These are phyloP conservation scores for Anarhynchus alexandrinus DNA, from an alignment of 2,113 vertebrate species.

Conservation along the genomic window DNA sequence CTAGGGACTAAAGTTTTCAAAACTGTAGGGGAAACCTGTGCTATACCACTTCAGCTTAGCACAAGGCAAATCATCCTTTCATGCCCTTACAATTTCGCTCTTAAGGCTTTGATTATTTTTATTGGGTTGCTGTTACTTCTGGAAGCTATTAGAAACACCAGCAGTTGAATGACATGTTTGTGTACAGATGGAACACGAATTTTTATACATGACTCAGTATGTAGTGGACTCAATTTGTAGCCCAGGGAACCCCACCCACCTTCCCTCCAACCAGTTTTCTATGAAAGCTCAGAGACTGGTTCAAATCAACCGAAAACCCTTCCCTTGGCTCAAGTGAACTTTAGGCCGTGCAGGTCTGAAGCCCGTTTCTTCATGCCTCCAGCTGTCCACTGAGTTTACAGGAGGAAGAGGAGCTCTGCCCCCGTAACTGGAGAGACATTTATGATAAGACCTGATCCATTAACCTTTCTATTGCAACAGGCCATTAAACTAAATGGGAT, in stretches of 20 bases:
- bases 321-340: background rate
- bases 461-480: background rate
- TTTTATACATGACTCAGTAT: conserved; percentile 44
- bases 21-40: background rate
- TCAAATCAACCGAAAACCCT: background rate
- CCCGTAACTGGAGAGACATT: background rate
- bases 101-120: conserved; percentile 59
- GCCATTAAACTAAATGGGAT: background rate
- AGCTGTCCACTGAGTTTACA: background rate
- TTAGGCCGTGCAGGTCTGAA: background rate
- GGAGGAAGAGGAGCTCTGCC: background rate
- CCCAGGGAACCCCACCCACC: background rate
- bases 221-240: background rate
- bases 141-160: conserved; percentile 61
- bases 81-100: conserved; percentile 23
- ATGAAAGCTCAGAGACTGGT: background rate
- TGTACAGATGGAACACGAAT: conserved; percentile 54
- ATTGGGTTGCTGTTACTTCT: conserved; percentile 55
- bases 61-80: conserved; percentile 15
- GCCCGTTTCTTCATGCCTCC: background rate
- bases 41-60: background rate
- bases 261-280: background rate
- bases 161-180: conserved; percentile 52
- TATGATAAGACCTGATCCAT: background rate
- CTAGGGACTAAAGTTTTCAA: background rate